These are phyloP conservation scores for Euclidia mi DNA, from an alignment of 2,888 invertebrate genomes.

Conservation along the genomic window DNA sequence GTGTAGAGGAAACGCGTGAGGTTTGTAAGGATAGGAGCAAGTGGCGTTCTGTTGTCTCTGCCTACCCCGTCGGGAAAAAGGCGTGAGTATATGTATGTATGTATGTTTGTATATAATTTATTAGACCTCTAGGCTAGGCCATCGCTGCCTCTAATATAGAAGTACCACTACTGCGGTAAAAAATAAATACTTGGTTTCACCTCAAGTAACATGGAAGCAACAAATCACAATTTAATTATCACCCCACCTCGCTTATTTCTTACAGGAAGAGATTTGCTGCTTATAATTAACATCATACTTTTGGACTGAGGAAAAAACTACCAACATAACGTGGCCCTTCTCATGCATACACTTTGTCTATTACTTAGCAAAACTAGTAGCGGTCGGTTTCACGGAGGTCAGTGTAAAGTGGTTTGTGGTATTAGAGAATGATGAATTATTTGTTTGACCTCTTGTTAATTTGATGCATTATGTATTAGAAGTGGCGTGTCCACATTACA, in stretches of 20 bases:
- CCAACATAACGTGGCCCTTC: slow-evolving; percentile 32
- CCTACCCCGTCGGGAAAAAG: too few relatives aligned
- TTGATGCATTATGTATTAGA: slow-evolving; percentile 51
- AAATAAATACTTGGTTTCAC: slow-evolving; percentile 4
- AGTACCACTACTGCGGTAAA: too few relatives aligned
- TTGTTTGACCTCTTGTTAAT: slow-evolving; percentile 58
- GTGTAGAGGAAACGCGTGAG: too few relatives aligned
- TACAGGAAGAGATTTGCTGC: slow-evolving; percentile 48
- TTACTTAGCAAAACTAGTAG: neutral
- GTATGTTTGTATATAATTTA: too few relatives aligned
- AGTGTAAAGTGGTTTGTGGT: slow-evolving; percentile 43
- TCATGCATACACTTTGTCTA: neutral
- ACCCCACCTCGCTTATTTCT: slow-evolving; percentile 35
- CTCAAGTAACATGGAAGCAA: slow-evolving; percentile 1
- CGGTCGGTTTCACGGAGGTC: slow-evolving; percentile 26
- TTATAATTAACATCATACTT: slow-evolving; percentile 37
- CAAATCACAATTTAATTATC: slow-evolving; percentile 31
- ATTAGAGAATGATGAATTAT: slow-evolving; percentile 65
- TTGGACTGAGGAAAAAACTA: slow-evolving; percentile 26
- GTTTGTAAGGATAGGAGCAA: too few relatives aligned
- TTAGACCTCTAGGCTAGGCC: too few relatives aligned
- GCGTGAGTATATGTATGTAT: too few relatives aligned
- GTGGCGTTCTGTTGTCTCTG: too few relatives aligned
- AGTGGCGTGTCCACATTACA: slow-evolving; percentile 38
- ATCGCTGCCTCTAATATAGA: too few relatives aligned